These are phyloP conservation scores for Recurvirostra avosetta DNA, from an alignment of 2,113 vertebrate genomes.

Conservation along the genomic window DNA sequence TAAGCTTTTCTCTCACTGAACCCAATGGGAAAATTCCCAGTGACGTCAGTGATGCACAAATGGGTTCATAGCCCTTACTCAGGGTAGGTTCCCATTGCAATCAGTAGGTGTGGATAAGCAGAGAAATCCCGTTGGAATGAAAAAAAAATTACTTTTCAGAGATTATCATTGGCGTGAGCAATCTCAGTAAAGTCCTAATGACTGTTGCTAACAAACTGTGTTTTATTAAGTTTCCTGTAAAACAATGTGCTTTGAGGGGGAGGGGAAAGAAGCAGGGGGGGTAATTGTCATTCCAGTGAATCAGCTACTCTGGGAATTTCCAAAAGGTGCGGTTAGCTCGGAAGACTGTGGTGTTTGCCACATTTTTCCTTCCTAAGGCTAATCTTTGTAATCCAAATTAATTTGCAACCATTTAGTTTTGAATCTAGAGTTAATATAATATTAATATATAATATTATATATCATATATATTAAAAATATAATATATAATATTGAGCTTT, in stretches of 20 bases:
- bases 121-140: conserved; percentile 22
- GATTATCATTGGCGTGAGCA: conserved; percentile 3
- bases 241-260: conserved; percentile 5
- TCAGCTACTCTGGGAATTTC: conserved; percentile 65
- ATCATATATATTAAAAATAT: no score
- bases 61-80: neutral
- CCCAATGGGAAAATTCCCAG: conserved; percentile 15
- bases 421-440: conserved; percentile 19
- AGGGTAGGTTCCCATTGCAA: neutral
- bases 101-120: neutral
- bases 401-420: conserved; percentile 39
- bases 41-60: neutral
- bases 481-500: no score
- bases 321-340: conserved; percentile 48
- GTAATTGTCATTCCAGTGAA: conserved; percentile 54
- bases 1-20: neutral
- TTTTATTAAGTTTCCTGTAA: conserved; percentile 59
- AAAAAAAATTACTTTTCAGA: neutral
- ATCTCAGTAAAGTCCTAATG: conserved; percentile 44
- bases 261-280: neutral
- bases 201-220: conserved; percentile 32
- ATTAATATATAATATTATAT: no score
- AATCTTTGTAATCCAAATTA: conserved; percentile 45
- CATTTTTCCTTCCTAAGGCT: conserved; percentile 50
- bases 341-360: conserved; percentile 11